These are phyloP conservation scores for Tonatia bakeri DNA, from an alignment of 2,113 vertebrate genomes.

Conservation along the genomic window DNA sequence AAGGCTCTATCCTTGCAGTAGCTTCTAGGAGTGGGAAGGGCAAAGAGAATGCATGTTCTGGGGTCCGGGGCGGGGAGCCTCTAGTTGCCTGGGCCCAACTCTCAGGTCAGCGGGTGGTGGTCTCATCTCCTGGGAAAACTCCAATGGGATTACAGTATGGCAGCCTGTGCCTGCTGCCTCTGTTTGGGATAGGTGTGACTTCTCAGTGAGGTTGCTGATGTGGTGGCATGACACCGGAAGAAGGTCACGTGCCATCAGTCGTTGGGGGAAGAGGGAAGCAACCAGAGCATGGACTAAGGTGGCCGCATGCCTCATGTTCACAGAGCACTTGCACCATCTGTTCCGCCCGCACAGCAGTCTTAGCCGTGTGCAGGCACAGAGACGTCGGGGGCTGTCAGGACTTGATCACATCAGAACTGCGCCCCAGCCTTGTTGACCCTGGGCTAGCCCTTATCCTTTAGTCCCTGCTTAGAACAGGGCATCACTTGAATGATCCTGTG, in stretches of 20 bases:
- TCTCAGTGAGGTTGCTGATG: neutral
- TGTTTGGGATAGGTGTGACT: neutral
- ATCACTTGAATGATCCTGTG: rapidly evolving
- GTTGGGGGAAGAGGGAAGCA: neutral
- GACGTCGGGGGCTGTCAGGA: neutral
- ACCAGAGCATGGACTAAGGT: neutral
- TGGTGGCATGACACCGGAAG: neutral
- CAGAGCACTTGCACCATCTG: rapidly evolving
- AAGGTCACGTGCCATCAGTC: rapidly evolving
- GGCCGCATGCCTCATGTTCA: rapidly evolving
- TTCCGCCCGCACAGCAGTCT: neutral
- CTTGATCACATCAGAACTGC: neutral
- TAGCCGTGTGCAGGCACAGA: neutral
- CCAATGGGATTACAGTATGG: neutral
- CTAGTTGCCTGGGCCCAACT: neutral
- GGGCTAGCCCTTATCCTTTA: neutral
- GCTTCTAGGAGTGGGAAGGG: neutral
- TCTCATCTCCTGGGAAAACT: neutral
- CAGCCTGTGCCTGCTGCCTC: neutral
- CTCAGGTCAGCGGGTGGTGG: neutral
- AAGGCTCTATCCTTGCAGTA: neutral
- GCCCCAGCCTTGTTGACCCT: neutral
- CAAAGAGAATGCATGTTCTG: neutral
- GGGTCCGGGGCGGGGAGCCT: neutral
- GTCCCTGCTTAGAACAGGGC: neutral